Base-by-base conservation (phyloP, 1,140 invertebrate species). In the Ostrea edulis region DNA sequence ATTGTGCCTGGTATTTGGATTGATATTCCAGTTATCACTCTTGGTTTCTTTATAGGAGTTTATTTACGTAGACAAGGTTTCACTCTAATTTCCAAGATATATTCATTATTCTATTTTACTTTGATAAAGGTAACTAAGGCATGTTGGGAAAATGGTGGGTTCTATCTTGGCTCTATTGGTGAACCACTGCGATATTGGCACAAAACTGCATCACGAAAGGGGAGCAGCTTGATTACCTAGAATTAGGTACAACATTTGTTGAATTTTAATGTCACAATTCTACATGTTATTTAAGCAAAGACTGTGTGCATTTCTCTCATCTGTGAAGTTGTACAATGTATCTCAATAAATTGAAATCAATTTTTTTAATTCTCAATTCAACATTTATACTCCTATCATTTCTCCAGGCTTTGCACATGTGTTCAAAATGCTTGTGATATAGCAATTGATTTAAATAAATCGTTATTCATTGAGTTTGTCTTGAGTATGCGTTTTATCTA, bases 181-280 rank as follows among this genome's bases (percentile, higher is more conserved):
- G 95, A 95, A 9, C 95, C 95, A 25, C 95, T 25, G 95, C 95
- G 84, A 94, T 95, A 54, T 90, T 95, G 52, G 95, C 95, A 14
- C 90, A 95, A 88, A 95, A 95, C 91, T 94, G 94, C 90, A 95
- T 95, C 82, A 95, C 94, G 89, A 95, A 95, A 88, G 94, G 95
- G 8, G 95, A 95, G 90, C 91, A 94, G 8, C 86, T 95, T 55
- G 95, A 95, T 89, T 95, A 95, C 87, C 93, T 94, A 77, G 95
- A 95, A 93, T 89, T 95, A 88, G 95, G 95, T 95, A 89, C n/a
- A n/a, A 90, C 90, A 14, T 44, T 44, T 44, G 35, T 44, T 44
- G 35, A 2, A 44, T 44, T n/a, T 44, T 44, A 44, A 44, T 44
- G 35, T 44, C 1, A 44, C 35, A 44, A 44, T 5, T 44, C 35